These are phyloP conservation scores for Onychorhynchus coronatus DNA, from an alignment of 2,113 vertebrate genomes.

Conservation along the genomic window DNA sequence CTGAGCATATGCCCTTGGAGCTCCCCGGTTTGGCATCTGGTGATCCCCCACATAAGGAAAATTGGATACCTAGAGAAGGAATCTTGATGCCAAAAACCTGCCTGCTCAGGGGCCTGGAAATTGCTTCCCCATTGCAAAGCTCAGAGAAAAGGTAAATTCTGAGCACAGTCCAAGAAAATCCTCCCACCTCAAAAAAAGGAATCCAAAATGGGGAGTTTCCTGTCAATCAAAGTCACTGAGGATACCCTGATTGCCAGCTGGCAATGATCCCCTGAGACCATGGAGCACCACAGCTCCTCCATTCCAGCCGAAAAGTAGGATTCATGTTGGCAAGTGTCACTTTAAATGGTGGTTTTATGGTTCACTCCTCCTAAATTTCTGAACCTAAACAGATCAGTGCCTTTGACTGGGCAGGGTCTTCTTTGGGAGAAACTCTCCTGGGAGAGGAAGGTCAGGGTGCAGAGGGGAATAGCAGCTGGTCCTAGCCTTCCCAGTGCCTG, in stretches of 20 bases:
- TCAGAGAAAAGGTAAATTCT: not conserved
- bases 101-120: not conserved
- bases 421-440: not conserved
- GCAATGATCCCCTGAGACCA: not conserved
- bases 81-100: not conserved
- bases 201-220: not conserved
- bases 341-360: rapidly evolving
- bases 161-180: not conserved
- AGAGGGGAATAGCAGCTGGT: not conserved
- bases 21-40: not conserved
- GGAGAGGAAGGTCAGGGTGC: not conserved
- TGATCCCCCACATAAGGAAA: not conserved
- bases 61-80: not conserved
- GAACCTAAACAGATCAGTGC: not conserved
- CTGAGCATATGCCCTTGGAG: not conserved
- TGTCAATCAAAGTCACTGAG: not conserved
- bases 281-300: not conserved
- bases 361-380: not conserved
- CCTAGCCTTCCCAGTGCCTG: not conserved
- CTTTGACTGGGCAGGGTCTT: not conserved
- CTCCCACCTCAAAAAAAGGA: not conserved
- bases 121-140: not conserved
- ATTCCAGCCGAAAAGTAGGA: rapidly evolving
- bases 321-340: not conserved
- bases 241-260: not conserved